Conservation (phyloP, 2,888 invertebrate species). For the Cordilura impudica region DNA sequence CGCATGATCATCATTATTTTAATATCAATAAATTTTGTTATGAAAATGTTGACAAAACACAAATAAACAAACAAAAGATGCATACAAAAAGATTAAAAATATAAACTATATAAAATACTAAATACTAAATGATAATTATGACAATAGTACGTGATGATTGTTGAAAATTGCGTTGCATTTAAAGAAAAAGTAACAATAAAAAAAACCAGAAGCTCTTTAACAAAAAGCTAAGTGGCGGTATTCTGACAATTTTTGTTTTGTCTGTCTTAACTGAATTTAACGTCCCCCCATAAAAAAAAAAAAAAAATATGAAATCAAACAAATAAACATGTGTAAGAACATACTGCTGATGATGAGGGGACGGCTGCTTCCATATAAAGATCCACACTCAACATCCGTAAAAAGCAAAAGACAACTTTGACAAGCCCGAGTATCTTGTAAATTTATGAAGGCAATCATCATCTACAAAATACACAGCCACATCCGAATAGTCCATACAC, state of each 20-base stretch:
- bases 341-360: constrained; percentile 39
- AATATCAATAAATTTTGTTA: constrained; percentile 59
- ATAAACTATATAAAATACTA: constrained; percentile 46
- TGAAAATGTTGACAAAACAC: constrained; percentile 64
- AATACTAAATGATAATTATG: constrained; percentile 75
- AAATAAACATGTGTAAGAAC: constrained; percentile 47
- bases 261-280: constrained; percentile 5
- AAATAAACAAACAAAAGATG: constrained; percentile 61
- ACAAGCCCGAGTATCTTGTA: constrained; percentile 59
- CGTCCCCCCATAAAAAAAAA: constrained; percentile 28
- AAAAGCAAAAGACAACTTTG: constrained; percentile 53
- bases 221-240: constrained; percentile 56
- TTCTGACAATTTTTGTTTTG: constrained; percentile 41
- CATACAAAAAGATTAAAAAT: constrained; percentile 55
- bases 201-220: constrained; percentile 59
- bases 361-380: constrained; percentile 10
- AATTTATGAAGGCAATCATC: constrained; percentile 65
- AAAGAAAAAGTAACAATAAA: constrained; percentile 56
- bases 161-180: constrained; percentile 67
- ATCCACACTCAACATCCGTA: constrained; percentile 44
- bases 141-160: constrained; percentile 77
- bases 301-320: constrained; percentile 48
- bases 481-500: constrained; percentile 8
- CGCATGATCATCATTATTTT: constrained; percentile 8
- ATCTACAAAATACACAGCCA: constrained; percentile 27